Base-by-base conservation (phyloP, 2,888 invertebrate genomes). In the Micoletzkya japonica region DNA sequence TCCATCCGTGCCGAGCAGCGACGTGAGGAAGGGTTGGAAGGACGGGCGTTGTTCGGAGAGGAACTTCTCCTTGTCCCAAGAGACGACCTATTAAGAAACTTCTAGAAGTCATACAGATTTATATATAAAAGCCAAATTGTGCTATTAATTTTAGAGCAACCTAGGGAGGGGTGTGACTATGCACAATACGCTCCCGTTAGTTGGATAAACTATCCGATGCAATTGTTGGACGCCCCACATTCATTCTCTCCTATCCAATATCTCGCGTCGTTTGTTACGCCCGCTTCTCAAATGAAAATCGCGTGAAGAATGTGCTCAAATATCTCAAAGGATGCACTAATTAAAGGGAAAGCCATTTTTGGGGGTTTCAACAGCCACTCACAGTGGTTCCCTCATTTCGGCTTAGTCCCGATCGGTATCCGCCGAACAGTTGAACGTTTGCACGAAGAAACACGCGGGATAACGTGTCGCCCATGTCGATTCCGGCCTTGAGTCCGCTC, bases 401-500 rank as follows among this genome's bases (percentile, higher is more conserved):
- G 6, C 50, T 61, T 30, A 80, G 76, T 32, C 83, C 83, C 4
- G 72, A 60, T 10, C 93, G 89, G 87, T 95, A 95, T 75, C 94
- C 93, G 60, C 96, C 96, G 82, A 97, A 96, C 70, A 97, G 89
- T 86, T 93, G 92, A 17, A 96, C 96, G 77, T 96, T 89, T 14
- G 95, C 92, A 73, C 92, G 89, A 69, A 97, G 89, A 87, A 97
- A 97, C 58, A 95, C 93, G 83, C 94, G 90, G 2, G 95, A 92
- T 4, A 97, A 92, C 0, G 93, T 92, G 86, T 97, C 96, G 0
- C 95, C 95, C 71, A 85, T 81, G 74, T 86, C 91, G 77, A 92
- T 90, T 81, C 91, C 90, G 85, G 91, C 91, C 84, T 91, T 91
- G 82, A 94, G 88, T 73, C 91, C 91, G 85, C 90, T 90, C 86